Percentiles rank a stretch among this genome's conserved stretches.
Evolutionary conservation across 2,888 invertebrate genomes (phyloP).

Genomic region (Acleris holmiana): DNA sequence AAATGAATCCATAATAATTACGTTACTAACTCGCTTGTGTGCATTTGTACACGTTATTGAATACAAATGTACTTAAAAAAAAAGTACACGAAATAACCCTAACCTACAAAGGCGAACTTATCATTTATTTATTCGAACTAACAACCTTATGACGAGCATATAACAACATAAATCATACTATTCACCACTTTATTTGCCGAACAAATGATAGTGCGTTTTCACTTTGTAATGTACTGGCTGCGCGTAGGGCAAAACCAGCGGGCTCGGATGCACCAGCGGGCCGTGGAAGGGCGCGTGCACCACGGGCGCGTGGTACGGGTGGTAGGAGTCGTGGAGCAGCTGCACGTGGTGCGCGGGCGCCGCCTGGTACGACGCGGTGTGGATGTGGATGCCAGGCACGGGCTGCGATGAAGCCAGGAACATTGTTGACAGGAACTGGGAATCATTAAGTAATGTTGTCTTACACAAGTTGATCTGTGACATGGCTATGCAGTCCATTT

Average conservation of each 20-base stretch:
- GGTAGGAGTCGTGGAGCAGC: slow-evolving; percentile 21
- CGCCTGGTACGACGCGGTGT: slow-evolving; percentile 38
- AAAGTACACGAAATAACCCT: no score
- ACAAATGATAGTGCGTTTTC: slow-evolving; percentile 55
- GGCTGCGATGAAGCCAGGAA: slow-evolving; percentile 40
- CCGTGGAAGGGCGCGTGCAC: background rate
- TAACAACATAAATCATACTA: background rate
- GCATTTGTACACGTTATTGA: no score
- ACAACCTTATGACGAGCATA: background rate
- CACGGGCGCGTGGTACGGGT: slow-evolving; percentile 4
- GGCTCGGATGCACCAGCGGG: background rate
- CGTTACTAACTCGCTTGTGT: no score
- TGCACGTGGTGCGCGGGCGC: slow-evolving; percentile 15
- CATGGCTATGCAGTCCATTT: no score
- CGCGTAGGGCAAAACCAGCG: slow-evolving; percentile 41
- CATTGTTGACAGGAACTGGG: slow-evolving; percentile 42
- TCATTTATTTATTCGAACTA: no score
- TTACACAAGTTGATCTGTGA: background rate
- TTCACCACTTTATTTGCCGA: slow-evolving; percentile 48
- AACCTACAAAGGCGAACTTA: no score
- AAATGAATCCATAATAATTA: no score
- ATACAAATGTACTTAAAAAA: no score
- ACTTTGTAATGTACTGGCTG: slow-evolving; percentile 51
- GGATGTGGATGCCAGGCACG: slow-evolving; percentile 50
- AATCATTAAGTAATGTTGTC: slow-evolving; percentile 4